Base-by-base conservation (phyloP, 2,113 vertebrate genomes). In the Myotis davidii region DNA sequence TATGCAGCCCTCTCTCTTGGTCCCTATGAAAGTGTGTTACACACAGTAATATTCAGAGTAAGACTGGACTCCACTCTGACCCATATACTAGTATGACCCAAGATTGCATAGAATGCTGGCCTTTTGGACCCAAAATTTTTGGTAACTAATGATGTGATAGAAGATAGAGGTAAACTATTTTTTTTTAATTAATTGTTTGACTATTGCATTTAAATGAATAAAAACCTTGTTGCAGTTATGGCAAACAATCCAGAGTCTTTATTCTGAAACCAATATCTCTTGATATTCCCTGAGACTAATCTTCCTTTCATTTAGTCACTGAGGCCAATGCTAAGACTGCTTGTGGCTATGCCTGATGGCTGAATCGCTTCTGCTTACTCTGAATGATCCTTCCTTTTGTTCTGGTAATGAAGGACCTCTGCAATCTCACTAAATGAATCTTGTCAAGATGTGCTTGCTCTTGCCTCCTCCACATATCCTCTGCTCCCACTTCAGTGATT, bases 171-270 rank as follows among this genome's bases (percentile, higher is more conserved):
- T 56, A 83, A 94, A 50, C 29, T 73, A 74, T 77, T 92, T 90
- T 54, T 85, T 72, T 20, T 45, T 42, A 42, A 82, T 88, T 83
- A 78, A 7, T 1, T 85, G 92, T 96, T 65, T 87, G 21, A 85
- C 77, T 21, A n/a, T 76, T 93, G 88, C 3, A 45, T 91, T 90
- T 69, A 54, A 88, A 83, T 65, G 23, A 70, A 45, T 82, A 90
- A 56, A 88, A 91, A 52, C 76, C 9, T 54, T 88, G 5, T 84
- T 79, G 25, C 77, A 48, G 17, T 81, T 59, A 59, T 23, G 21
- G 56, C 50, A 93, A 20, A 52, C 37, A 70, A 50, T 39, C 34
- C 2, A 50, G 27, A 72, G 27, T 32, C 20, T 81, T 29, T 85
- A 59, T 20, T 32, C 25, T 48, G 8, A 34, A 82, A 29, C 16